These are phyloP conservation scores for Illadopsis cleaveri DNA, from an alignment of 2,113 vertebrate species.

Conservation along the genomic window DNA sequence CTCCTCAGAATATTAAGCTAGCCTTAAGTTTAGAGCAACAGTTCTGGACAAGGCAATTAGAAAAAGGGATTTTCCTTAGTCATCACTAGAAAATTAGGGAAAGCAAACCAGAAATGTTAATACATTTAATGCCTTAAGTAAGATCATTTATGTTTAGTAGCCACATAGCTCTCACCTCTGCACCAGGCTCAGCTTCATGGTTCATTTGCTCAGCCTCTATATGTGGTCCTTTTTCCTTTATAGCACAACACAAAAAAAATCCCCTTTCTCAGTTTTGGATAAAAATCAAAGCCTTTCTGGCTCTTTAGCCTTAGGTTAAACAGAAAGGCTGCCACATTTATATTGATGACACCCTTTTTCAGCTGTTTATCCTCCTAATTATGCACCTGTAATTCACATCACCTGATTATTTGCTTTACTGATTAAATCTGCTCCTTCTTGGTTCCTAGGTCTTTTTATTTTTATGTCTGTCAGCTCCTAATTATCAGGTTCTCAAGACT, in stretches of 20 bases:
- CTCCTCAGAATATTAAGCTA: neutral
- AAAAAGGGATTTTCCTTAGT: neutral
- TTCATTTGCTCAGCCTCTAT: rapidly evolving
- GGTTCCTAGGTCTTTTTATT: neutral
- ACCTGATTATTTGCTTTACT: neutral
- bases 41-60: rapidly evolving
- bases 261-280: rapidly evolving
- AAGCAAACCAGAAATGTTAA: rapidly evolving
- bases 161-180: neutral
- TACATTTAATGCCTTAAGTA: rapidly evolving
- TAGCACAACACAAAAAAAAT: neutral
- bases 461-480: neutral
- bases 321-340: neutral
- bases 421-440: neutral
- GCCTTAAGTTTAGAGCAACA: neutral
- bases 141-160: rapidly evolving
- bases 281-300: rapidly evolving
- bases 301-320: rapidly evolving
- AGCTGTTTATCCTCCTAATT: neutral
- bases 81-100: neutral
- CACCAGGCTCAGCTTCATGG: neutral
- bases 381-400: neutral
- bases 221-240: rapidly evolving
- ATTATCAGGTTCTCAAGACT: neutral
- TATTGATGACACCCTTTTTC: neutral